phyloP scores from a whole-genome alignment of 2,113 vertebrate genomes.

The Ailuropoda melanoleuca region DNA sequence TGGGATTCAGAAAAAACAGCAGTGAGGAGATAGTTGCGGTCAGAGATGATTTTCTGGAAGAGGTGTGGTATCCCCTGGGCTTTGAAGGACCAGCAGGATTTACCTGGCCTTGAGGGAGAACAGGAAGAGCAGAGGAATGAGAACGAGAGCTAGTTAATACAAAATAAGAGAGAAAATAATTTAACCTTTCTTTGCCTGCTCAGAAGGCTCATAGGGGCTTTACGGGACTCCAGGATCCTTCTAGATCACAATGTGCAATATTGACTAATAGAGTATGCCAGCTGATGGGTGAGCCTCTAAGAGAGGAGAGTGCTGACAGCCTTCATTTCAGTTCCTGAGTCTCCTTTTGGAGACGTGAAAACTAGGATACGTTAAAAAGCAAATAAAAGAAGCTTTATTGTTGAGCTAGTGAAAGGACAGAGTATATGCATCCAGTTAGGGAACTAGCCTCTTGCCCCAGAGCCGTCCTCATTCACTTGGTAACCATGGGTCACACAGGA shows the following conservation, averaged over 20 bases:
- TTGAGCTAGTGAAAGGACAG: background rate
- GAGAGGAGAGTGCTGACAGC: background rate
- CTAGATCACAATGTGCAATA: background rate
- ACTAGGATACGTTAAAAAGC: background rate
- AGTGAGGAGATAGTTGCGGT: background rate
- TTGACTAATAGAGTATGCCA: background rate
- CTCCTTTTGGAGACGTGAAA: background rate
- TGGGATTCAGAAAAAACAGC: background rate
- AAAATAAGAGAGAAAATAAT: background rate
- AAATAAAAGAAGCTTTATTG: background rate
- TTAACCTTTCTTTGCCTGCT: background rate
- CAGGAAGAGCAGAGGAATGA: background rate
- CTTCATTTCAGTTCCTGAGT: background rate
- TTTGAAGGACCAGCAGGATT: background rate
- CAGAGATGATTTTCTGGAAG: background rate
- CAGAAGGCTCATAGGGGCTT: background rate
- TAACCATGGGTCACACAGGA: conserved; percentile 25
- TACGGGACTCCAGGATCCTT: background rate
- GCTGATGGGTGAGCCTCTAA: background rate
- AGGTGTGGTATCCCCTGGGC: background rate
- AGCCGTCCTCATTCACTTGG: background rate
- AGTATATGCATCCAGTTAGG: background rate
- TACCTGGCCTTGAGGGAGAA: background rate
- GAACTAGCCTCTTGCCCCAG: background rate
- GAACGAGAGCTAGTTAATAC: background rate